phyloP scores from a whole-genome alignment of 2,888 invertebrate genomes.

The Orthonychiurus folsomi region DNA sequence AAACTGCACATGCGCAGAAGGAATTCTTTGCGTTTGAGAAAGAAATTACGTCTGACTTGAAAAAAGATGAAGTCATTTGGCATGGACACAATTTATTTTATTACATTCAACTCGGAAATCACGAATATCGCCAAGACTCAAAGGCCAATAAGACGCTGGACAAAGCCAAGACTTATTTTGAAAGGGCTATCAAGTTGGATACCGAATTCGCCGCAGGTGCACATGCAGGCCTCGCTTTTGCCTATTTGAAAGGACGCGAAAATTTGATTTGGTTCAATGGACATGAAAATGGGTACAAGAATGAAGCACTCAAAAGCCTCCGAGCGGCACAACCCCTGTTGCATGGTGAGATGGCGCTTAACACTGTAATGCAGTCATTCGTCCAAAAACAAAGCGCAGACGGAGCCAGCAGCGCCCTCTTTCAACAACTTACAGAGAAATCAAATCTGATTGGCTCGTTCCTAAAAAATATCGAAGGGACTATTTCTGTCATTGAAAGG shows the following conservation, averaged over 20 bases:
- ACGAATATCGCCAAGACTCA: slow-evolving; percentile 6
- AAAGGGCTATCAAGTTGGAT: slow-evolving; percentile 14
- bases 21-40: neutral
- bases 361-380: slow-evolving; percentile 5
- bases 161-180: slow-evolving; percentile 13
- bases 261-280: neutral
- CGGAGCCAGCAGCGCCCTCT: neutral
- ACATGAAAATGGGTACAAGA: slow-evolving; percentile 13
- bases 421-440: slow-evolving; percentile 14
- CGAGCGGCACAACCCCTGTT: slow-evolving; percentile 1
- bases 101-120: slow-evolving; percentile 16
- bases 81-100: slow-evolving; percentile 8
- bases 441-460: slow-evolving; percentile 14
- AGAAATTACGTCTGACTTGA: neutral
- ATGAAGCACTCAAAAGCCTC: slow-evolving; percentile 12
- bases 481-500: neutral
- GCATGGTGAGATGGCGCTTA: slow-evolving; percentile 12
- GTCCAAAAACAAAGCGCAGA: neutral
- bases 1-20: neutral
- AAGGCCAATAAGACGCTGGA: neutral
- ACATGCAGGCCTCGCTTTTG: slow-evolving; percentile 13
- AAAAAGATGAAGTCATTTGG: neutral
- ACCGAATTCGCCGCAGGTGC: slow-evolving; percentile 17
- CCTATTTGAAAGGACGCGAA: slow-evolving; percentile 2
- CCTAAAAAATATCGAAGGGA: slow-evolving; percentile 6